These are phyloP conservation scores for Oncorhynchus keta DNA, from an alignment of 2,113 vertebrate species.

Conservation along the genomic window DNA sequence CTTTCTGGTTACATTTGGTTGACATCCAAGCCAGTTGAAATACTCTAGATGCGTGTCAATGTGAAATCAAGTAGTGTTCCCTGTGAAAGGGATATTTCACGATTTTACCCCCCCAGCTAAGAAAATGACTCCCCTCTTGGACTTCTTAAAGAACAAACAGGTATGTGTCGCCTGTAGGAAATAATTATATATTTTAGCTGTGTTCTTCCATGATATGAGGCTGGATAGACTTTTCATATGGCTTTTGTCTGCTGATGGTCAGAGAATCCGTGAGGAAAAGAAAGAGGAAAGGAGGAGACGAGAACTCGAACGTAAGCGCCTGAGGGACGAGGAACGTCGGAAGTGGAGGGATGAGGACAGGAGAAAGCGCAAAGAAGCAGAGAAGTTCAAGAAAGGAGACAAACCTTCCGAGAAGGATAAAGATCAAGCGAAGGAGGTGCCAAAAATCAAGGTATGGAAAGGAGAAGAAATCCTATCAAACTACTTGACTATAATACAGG, in stretches of 20 bases:
- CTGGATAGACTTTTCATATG: background rate
- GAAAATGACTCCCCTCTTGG: conserved; percentile 95
- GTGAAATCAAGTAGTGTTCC: background rate
- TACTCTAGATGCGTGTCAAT: background rate
- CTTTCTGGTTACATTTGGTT: background rate
- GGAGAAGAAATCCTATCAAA: background rate
- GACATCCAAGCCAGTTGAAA: background rate
- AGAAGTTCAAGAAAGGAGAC: conserved; percentile 88
- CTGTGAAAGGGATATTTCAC: background rate
- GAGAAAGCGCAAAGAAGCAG: conserved; percentile 91
- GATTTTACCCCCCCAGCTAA: conserved; percentile 75
- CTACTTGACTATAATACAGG: background rate
- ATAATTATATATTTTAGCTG: background rate
- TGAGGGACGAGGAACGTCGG: conserved; percentile 93
- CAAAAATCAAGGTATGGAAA: conserved; percentile 92
- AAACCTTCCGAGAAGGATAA: conserved; percentile 86
- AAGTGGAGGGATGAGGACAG: conserved; percentile 98
- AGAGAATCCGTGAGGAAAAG: conserved; percentile 96
- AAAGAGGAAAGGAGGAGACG: conserved; percentile 92
- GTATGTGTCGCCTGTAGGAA: conserved; percentile 64
- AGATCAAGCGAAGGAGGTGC: conserved; percentile 90
- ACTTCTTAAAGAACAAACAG: conserved; percentile 99
- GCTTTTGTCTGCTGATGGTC: conserved; percentile 8
- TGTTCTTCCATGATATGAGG: background rate
- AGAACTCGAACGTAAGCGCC: conserved; percentile 93